Base-by-base conservation (phyloP, 2,888 invertebrate genomes). In the Hartigia nigra region DNA sequence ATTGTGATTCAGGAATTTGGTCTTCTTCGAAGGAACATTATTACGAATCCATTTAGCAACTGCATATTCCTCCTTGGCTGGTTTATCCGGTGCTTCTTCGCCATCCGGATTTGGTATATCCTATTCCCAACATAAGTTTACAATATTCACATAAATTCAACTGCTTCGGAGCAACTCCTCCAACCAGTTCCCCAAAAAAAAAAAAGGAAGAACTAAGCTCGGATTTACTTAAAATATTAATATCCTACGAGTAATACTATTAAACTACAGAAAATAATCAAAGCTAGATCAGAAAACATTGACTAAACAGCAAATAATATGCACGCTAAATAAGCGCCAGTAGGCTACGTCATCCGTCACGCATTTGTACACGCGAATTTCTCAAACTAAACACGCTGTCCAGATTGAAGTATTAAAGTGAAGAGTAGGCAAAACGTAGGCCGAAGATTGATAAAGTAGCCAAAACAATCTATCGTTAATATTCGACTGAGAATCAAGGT, bases 11-110 rank as follows among this genome's bases (percentile, higher is more conserved):
- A 98, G 94, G 91, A 99, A 98, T 92, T 98, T 98, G 0, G 98
- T 99, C 91, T 97, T 98, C 93, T 99, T 98, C 4, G 96, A 96
- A 69, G 97, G 98, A 35, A 98, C 96, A 92, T 98, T 98, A 84
- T 97, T 97, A 78, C 97, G 96, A 86, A 99, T 93, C 96, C 98
- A 98, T 91, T 98, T 98, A 0, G 98, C 99, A 74, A 99, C 95
- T 0, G 95, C 94, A 91, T 97, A 98, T 91, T 99, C 98, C 80
- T 98, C 97, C 91, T 98, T 98, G 0, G 96, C 94, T 1, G 97
- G 95, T 92, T 97, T 97, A 80, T 96, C 95, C 1, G 94, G 92
- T 35, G 92, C 91, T 81, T 93, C 92, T 82, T 93, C 92, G 12
- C 85, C 91, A 12, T 93, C 93, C 34, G 91, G 87, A 86, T 88